A percentile compares a stretch with the other conserved stretches of the same genome.
Conservation (phyloP, 2,888 invertebrate genomes). For the Amblyjoppa proteus region DNA sequence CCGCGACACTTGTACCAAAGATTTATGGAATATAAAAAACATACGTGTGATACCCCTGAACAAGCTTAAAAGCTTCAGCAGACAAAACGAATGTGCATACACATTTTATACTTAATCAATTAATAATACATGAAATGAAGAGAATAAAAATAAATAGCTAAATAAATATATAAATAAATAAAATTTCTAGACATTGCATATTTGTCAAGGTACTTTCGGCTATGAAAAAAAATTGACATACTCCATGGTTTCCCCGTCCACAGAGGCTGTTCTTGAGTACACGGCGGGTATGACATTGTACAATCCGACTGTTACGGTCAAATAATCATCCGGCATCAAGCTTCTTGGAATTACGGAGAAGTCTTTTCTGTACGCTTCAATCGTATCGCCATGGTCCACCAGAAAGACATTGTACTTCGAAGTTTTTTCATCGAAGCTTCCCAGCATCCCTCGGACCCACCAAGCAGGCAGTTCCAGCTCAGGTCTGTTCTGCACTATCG, state of each 20-base stretch:
- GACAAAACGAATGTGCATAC: no score
- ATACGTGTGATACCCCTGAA: no score
- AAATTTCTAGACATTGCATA: background rate
- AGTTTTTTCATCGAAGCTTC: background rate
- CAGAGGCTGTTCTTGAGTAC: background rate
- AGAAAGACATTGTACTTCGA: conserved; percentile 65
- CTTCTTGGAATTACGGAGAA: conserved; percentile 58
- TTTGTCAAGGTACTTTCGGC: background rate
- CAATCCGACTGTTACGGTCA: conserved; percentile 62
- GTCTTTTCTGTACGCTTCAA: conserved; percentile 53
- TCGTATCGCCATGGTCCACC: conserved; percentile 67
- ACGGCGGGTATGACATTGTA: conserved; percentile 62
- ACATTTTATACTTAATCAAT: no score
- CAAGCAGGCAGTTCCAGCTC: conserved; percentile 66
- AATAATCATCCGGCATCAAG: conserved; percentile 53
- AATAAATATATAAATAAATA: background rate
- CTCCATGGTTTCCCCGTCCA: background rate
- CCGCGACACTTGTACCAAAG: no score
- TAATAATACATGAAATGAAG: no score
- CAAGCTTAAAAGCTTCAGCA: no score
- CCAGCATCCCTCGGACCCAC: conserved; percentile 68
- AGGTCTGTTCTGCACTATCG: conserved; percentile 65
- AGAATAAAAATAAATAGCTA: background rate
- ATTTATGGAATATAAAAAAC: no score
- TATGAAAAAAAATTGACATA: conserved; percentile 9